phyloP scores from a whole-genome alignment of 2,888 invertebrate genomes.

The Microchrysa polita region DNA sequence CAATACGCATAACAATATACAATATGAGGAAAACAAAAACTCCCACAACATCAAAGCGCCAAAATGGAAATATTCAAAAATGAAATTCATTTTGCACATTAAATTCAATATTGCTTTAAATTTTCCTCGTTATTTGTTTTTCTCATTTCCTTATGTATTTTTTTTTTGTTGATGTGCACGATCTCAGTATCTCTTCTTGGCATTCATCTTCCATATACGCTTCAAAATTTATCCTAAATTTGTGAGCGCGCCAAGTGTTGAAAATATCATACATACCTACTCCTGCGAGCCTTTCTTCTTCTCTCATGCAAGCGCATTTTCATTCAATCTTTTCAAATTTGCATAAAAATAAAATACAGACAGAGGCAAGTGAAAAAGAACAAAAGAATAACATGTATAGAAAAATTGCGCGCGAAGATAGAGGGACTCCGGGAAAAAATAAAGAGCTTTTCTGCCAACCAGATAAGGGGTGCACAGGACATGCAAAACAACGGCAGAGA shows the following conservation, averaged over 20 bases:
- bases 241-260: conserved; percentile 19
- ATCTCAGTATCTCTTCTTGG: background rate
- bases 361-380: background rate
- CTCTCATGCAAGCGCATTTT: conserved; percentile 20
- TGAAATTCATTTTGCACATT: conserved; percentile 46
- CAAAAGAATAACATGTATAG: background rate
- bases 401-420: background rate
- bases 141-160: background rate
- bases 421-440: too few species aligned
- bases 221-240: too few species aligned
- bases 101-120: conserved; percentile 49
- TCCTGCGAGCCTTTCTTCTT: conserved; percentile 6
- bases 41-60: conserved; percentile 21
- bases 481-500: background rate
- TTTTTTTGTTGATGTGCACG: background rate
- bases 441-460: background rate
- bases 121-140: conserved; percentile 41
- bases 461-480: background rate
- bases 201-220: background rate
- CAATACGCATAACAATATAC: background rate
- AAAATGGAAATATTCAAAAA: conserved; percentile 34
- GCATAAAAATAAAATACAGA: conserved; percentile 31
- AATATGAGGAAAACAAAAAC: conserved; percentile 15
- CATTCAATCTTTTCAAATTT: conserved; percentile 27
- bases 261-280: too few species aligned